These are phyloP conservation scores for Zeugodacus cucurbitae DNA, from an alignment of 1,140 invertebrate species.

Conservation along the genomic window DNA sequence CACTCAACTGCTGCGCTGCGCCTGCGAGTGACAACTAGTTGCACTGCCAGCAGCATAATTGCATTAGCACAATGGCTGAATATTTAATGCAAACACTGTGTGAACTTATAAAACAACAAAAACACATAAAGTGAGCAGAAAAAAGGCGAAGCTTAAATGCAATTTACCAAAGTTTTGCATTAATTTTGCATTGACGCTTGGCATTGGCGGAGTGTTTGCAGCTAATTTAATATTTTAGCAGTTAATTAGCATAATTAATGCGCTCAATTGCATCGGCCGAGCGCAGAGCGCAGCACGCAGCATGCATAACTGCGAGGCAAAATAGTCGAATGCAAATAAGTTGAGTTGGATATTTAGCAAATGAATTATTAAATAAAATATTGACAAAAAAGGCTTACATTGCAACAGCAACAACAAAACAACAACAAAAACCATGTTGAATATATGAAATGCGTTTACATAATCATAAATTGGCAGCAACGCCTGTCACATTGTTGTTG, in stretches of 20 bases:
- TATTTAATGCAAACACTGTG: constrained; percentile 8
- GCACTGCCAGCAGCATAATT: constrained; percentile 8
- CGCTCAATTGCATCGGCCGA: constrained; percentile 4
- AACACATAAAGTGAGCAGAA: too few species aligned
- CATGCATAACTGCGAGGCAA: background rate
- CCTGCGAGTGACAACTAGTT: background rate
- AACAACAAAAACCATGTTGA: too few species aligned
- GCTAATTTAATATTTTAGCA: constrained; percentile 8
- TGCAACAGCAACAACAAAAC: too few species aligned
- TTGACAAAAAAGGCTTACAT: too few species aligned
- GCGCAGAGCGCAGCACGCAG: too few species aligned
- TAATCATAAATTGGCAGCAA: constrained; percentile 2
- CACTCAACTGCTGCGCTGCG: background rate
- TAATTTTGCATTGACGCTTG: too few species aligned
- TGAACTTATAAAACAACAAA: too few species aligned
- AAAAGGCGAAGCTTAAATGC: background rate
- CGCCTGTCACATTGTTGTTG: background rate
- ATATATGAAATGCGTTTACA: background rate
- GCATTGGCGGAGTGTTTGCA: background rate
- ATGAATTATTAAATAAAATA: too few species aligned
- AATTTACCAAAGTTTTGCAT: background rate
- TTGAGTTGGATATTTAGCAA: background rate
- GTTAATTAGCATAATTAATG: constrained; percentile 37
- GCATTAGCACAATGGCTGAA: constrained; percentile 5
- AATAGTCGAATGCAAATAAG: background rate